A percentile compares a stretch with the other conserved stretches of the same genome.
phyloP scores from a whole-genome alignment of 2,888 invertebrate species.

The Pomacea canaliculata region DNA sequence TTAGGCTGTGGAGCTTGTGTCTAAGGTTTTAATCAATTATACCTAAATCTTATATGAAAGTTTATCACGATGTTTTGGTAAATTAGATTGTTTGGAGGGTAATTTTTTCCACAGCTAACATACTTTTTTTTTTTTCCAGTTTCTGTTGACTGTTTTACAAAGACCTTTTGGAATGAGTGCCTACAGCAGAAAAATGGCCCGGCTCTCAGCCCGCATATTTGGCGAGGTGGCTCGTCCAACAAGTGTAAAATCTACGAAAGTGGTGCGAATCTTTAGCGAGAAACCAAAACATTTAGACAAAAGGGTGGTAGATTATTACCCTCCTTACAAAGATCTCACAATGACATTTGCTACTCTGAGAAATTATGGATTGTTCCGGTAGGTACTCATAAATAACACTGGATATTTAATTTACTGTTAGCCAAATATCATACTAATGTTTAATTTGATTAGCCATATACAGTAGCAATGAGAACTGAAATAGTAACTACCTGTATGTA shows the following conservation, averaged over 20 bases:
- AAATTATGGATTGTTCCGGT: slow-evolving; percentile 64
- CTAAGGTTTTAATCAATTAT: too few species aligned
- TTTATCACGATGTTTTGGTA: too few species aligned
- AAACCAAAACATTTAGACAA: slow-evolving; percentile 81
- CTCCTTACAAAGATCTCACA: slow-evolving; percentile 84
- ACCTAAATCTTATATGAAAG: too few species aligned
- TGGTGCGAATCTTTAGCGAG: slow-evolving; percentile 82
- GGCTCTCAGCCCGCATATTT: slow-evolving; percentile 88
- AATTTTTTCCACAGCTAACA: too few species aligned
- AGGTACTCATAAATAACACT: slow-evolving; percentile 1
- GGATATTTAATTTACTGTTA: background rate
- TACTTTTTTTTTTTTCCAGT: too few species aligned
- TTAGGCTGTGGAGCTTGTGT: too few species aligned
- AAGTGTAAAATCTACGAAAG: slow-evolving; percentile 71
- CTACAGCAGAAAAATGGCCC: slow-evolving; percentile 88
- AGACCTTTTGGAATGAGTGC: slow-evolving; percentile 64
- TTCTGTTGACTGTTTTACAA: too few species aligned
- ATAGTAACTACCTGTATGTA: too few species aligned
- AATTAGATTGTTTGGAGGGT: too few species aligned
- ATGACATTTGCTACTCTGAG: slow-evolving; percentile 76
- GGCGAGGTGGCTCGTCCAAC: slow-evolving; percentile 87
- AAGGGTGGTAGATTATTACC: slow-evolving; percentile 86
- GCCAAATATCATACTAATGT: too few species aligned
- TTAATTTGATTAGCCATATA: too few species aligned
- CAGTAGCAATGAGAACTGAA: too few species aligned